Evolutionary conservation across 1,140 invertebrate species (phyloP), one percentile per base, ranked within the genome.

Genomic region (Catajapyx aquilonaris): DNA sequence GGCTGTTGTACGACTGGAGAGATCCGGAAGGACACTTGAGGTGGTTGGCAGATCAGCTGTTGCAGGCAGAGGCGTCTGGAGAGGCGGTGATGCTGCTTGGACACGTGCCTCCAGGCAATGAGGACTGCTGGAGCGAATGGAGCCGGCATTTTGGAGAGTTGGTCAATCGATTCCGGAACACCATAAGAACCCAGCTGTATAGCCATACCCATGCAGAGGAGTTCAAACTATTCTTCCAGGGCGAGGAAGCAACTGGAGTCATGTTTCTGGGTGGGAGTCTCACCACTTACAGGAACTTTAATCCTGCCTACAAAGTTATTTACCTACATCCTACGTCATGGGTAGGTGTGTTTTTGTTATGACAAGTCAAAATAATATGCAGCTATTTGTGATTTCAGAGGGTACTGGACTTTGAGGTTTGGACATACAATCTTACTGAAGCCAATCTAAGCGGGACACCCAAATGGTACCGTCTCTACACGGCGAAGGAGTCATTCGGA

Each of bases 71-170:
- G 53, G 47, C 59, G 21, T 62, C 61, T 5, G 55, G 59, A 2
- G 78, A 85, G 49, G 68, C 68, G 44, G 84, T 87, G 4, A 80
- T 88, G 46, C 76, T 93, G 23, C 52, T 91, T 16, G 69, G 70
- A 1, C 87, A 93, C 46, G 72, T 91, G 35, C 81, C 81, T 0
- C 67, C 78, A 1, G 79, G 76, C 5, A 61, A 65, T 11, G 48
- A 59, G 5, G 68, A 73, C 39, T 79, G 80, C 47, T 61, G 71
- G 23, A 57, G 65, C 20, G 65, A 71, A 2, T 80, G 74, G 69
- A 66, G 61, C 13, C 57, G 64, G 38, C 68, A 76, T 51, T 79
- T n/a, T n/a, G n/a, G n/a, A n/a, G n/a, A n/a, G n/a, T n/a, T n/a
- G n/a, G n/a, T n/a, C n/a, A n/a, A n/a, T n/a, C n/a, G 23, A 13